Evolutionary conservation across 2,113 vertebrate genomes (phyloP), one percentile per base, ranked within the genome.

Genomic region (Pongo abelii): DNA sequence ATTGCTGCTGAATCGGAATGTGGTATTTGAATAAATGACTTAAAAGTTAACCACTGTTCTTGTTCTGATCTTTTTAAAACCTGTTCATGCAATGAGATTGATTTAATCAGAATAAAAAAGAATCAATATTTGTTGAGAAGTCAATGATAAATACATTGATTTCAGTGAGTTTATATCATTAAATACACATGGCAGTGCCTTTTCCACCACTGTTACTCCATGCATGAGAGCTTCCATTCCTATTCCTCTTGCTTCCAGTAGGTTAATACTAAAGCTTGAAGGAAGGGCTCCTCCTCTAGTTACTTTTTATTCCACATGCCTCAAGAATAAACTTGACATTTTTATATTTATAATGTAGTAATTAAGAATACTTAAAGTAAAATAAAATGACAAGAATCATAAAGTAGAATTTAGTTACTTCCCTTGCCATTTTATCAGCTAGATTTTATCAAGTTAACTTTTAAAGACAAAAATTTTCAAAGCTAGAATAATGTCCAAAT

Each of bases 21-120:
- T n/a, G 79, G 48, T 84, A 80, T 83, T 83, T 87, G 79, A 94
- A 48, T 7, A 12, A 93, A 40, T 30, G 30, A 79, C 23, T 43
- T 59, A 46, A 77, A 93, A 89, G 30, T 91, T 94, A 74, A 57
- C 5, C 38, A 23, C 4, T 78, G 1, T 84, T 93, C 40, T 80
- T 90, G n/a, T 89, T 13, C 2, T 6, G 46, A 40, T 23, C 13
- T 55, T 80, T 43, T 59, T 38, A 18, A 30, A 14, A 85, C 32
- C 27, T 50, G 48, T 79, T 70, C 17, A 94, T 92, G 22, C 11
- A 90, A 77, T 43, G 40, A 75, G 4, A 23, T 74, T 89, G 46
- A 97, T 84, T 97, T 95, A 86, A 84, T 55, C 5, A 48, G 40
- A 79, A 89, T 57, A 69, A 89, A 27, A 84, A 74, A 64, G 12